Evolutionary conservation across 2,113 vertebrate species (phyloP), one percentile per base, ranked within the genome.

Genomic region (Polypterus senegalus): DNA sequence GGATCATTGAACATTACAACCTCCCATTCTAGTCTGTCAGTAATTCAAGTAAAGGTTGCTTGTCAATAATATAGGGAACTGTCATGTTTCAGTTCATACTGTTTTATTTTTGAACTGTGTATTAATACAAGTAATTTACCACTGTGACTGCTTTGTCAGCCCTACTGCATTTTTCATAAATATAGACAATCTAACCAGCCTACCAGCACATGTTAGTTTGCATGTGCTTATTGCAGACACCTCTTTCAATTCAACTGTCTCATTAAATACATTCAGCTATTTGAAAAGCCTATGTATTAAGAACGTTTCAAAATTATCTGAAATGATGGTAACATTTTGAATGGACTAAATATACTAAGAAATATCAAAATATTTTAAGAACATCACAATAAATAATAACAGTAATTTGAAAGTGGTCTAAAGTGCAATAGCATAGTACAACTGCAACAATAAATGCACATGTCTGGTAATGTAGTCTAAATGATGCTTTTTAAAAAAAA

Each of bases 11-110:
- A 62, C n/a, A 48, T 48, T 7, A 44, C 60, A 61, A 9, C 27
- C 6, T 47, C 49, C 43, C 47, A 52, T 55, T 48, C 48, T 55
- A 52, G 59, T 57, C 49, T 66, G 60, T 61, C 48, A 58, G 55
- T 53, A 66, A 57, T 47, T 7, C 49, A 5, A 10, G 47, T 45
- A 61, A 60, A 65, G 54, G 59, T 57, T 57, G 57, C 54, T 56
- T 57, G 59, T 61, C 59, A 65, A 46, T 57, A 61, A 65, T 51
- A 56, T 8, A 48, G 47, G 27, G 43, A 5, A 47, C 54, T 54
- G 43, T 11, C 58, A 54, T 54, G 57, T 65, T 60, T 44, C 57
- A 55, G 46, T 46, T 52, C n/a, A 57, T 45, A 46, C 44, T 54
- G 4, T 52, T 59, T 27, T 53, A 54, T 54, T 60, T 53, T 60